Evolutionary conservation across 2,797 vertebrate species (phyloP), one percentile per base, ranked within the genome.

Genomic region (Decapterus maruadsi): DNA sequence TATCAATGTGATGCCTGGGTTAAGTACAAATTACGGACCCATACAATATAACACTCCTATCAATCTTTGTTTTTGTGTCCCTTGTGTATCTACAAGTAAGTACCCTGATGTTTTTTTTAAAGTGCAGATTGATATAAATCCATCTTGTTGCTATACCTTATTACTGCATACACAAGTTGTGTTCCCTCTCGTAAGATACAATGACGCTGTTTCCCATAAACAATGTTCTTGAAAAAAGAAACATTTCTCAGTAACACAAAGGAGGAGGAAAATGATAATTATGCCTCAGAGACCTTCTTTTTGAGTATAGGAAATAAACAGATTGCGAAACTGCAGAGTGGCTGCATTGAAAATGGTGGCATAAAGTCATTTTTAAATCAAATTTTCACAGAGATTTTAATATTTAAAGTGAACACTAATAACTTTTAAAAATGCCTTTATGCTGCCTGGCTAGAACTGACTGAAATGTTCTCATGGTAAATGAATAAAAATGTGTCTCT

Each of bases 351-450:
- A 58, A 58, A 38, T 55, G 40, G 12, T 29, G 4, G 14, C 59
- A 14, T 54, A 8, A 10, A 0, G 11, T 45, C 29, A 22, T 57
- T 40, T 77, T 34, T 6, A 7, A 48, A 56, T 42, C 8, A n/a
- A 2, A 54, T 68, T 73, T 67, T 67, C 48, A 55, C 62, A 43
- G 48, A 45, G 14, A 48, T 46, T 43, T 40, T 17, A 43, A 61
- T 29, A 48, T 54, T 48, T 45, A 12, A 58, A 67, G 12, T 48
- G 45, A 51, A 73, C 50, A 51, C 22, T 36, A 54, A 60, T 67
- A 20, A 61, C 7, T n/a, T 57, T 12, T 2, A 42, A 42, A 13
- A 42, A 42, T 11, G 14, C 60, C 4, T 38, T 19, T 56, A 51
- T 75, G 26, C 54, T 38, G 54, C 16, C 19, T 22, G 31, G 12